A percentile compares a stretch with the other conserved stretches of the same genome.
These are phyloP conservation scores for Pelagia noctiluca DNA, from an alignment of 30 jellyfish, hydroid and myxozoan genomes.

Conservation along the genomic window DNA sequence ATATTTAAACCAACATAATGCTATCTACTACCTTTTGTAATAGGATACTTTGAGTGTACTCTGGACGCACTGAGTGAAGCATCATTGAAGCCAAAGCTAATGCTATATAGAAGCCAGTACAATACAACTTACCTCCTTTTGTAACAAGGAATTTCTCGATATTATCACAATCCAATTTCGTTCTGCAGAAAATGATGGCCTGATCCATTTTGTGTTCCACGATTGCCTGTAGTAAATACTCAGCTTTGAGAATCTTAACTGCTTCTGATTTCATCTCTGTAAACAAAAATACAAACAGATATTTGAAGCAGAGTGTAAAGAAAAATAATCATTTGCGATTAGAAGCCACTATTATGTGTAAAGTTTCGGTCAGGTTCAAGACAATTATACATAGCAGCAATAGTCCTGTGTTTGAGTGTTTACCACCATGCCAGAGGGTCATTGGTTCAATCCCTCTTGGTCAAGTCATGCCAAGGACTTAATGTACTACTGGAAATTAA, in stretches of 20 bases:
- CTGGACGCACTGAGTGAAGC: background rate
- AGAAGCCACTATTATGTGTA: background rate
- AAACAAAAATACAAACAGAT: background rate
- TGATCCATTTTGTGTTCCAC: constrained; percentile 94
- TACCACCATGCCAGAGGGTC: no score
- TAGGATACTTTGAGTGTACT: no score
- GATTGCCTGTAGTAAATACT: constrained; percentile 86
- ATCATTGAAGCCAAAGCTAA: no score
- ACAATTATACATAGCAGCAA: no score
- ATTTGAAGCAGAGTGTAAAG: background rate
- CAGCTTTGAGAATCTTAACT: constrained; percentile 88
- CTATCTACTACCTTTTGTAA: no score
- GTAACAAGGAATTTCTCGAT: constrained; percentile 73
- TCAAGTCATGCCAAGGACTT: no score
- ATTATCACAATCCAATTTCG: constrained; percentile 95
- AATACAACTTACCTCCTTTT: constrained; percentile 62
- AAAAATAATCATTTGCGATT: background rate
- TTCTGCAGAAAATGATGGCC: constrained; percentile 95
- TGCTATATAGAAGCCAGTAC: no score
- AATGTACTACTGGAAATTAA: no score
- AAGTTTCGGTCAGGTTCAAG: no score
- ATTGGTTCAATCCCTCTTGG: no score
- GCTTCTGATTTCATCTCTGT: constrained; percentile 94
- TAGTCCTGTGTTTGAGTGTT: no score
- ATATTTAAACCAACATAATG: no score